Base-by-base conservation (phyloP, 2,113 vertebrate genomes). In the Proterorhinus semilunaris region DNA sequence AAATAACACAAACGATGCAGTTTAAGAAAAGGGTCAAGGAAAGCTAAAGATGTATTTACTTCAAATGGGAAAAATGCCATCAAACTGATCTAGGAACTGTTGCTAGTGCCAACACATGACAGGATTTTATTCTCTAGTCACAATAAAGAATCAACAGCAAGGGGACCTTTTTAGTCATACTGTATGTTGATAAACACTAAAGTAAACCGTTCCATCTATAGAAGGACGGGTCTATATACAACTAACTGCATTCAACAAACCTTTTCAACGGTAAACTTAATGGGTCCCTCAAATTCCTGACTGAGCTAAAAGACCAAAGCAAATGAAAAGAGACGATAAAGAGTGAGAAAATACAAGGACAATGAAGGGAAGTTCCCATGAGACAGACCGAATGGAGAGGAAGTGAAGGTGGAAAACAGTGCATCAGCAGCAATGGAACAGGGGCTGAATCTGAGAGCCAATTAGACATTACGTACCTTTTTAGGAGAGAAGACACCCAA, bases 401-500 rank as follows among this genome's bases (percentile, higher is more conserved):
- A 80, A 54, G 75, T 63, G 13, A 78, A 49, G 45, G 57, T 50
- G 49, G 72, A 79, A 58, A 51, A 52, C 10, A 53, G 73, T 66
- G 64, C 42, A 65, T 78, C 73, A 58, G 55, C 55, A 58, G 27
- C 69, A 75, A 10, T 47, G 72, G 69, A 68, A 66, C 55, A 45
- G 11, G 27, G 27, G 27, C 27, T 36, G 0, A 36, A 36, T 36
- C 27, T 36, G 27, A 36, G 27, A 36, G 27, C 27, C 27, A 2
- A 36, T 36, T 3, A 36, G 27, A 0, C 68, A 44, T 61, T 5
- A 10, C 74, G 47, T 94, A 99, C 98, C 98, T 99, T 99, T 93
- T 99, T 98, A 36, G 97, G 98, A 10, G 98, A 98, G 83, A 99
- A 99, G 57, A 99, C 98, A 1, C 98, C 98, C 78, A 99, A 89